Percentiles rank a stretch among this genome's conserved stretches.
phyloP scores from a whole-genome alignment of 1,140 invertebrate species.

The Babylonia areolata region DNA sequence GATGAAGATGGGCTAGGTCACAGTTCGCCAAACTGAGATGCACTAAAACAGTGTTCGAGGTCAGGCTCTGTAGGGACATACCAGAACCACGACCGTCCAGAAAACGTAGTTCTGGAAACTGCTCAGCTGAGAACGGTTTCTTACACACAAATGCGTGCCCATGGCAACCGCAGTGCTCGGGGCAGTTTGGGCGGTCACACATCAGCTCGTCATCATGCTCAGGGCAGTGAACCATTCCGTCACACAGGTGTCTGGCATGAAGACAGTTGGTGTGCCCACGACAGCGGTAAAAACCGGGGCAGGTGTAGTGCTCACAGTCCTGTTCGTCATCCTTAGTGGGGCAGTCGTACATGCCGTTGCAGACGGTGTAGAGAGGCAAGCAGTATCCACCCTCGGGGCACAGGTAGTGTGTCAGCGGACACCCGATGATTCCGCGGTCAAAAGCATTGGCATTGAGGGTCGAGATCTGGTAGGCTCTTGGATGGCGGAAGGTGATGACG shows the following conservation, averaged over 20 bases:
- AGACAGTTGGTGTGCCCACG: slow-evolving; percentile 8
- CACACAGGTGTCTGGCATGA: slow-evolving; percentile 21
- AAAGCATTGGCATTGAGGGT: not conserved
- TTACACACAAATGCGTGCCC: not conserved
- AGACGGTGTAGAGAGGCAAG: not conserved
- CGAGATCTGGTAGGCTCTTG: not conserved
- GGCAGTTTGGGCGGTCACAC: not conserved
- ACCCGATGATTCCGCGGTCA: not conserved
- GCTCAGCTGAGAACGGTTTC: not conserved
- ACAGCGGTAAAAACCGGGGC: slow-evolving; percentile 31
- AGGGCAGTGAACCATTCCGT: slow-evolving; percentile 29
- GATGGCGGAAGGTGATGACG: not conserved
- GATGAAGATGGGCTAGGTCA: not conserved
- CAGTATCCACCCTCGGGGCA: not conserved
- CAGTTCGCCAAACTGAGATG: not conserved
- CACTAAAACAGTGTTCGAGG: not conserved
- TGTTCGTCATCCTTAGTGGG: not conserved
- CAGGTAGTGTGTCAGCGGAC: not conserved
- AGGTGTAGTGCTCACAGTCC: not conserved
- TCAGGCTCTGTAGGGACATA: not conserved
- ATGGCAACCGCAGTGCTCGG: not conserved
- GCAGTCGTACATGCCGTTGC: not conserved
- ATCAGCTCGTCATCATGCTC: not conserved
- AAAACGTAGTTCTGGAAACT: not conserved
- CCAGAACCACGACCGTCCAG: not conserved